A percentile compares a stretch with the other conserved stretches of the same genome.
Evolutionary conservation across 2,888 invertebrate genomes (phyloP).

Genomic region (Rosalia funebris): DNA sequence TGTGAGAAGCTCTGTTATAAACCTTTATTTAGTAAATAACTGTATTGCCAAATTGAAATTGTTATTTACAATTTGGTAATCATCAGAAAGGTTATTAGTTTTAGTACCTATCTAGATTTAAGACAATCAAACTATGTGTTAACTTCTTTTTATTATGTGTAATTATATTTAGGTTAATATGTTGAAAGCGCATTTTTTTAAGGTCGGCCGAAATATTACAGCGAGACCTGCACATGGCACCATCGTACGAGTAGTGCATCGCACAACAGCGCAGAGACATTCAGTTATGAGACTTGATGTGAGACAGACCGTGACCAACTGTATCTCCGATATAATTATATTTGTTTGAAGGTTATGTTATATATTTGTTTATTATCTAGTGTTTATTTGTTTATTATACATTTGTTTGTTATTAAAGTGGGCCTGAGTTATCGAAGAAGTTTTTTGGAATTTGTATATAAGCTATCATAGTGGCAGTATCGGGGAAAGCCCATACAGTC

Average conservation of each 20-base stretch:
- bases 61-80: not conserved
- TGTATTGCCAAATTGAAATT: no score
- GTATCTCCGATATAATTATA: not conserved
- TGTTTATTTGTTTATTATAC: no score
- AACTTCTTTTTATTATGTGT: not conserved
- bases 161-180: not conserved
- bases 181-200: not conserved
- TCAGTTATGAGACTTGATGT: not conserved
- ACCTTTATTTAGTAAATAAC: no score
- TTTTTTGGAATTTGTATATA: not conserved
- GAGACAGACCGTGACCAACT: not conserved
- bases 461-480: not conserved
- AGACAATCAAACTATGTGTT: no score
- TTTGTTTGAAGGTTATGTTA: no score
- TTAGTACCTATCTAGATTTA: no score
- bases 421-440: not conserved
- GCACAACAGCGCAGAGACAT: not conserved
- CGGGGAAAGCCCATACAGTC: not conserved
- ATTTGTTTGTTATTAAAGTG: no score
- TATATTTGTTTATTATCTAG: not conserved
- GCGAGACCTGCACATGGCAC: not conserved
- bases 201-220: conserved; percentile 7
- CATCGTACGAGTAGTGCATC: no score
- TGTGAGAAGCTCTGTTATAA: no score
- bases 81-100: not conserved